A percentile compares a stretch with the other conserved stretches of the same genome.
These are phyloP conservation scores for Kobus ellipsiprymnus DNA, from an alignment of 2,113 vertebrate species.

Conservation along the genomic window DNA sequence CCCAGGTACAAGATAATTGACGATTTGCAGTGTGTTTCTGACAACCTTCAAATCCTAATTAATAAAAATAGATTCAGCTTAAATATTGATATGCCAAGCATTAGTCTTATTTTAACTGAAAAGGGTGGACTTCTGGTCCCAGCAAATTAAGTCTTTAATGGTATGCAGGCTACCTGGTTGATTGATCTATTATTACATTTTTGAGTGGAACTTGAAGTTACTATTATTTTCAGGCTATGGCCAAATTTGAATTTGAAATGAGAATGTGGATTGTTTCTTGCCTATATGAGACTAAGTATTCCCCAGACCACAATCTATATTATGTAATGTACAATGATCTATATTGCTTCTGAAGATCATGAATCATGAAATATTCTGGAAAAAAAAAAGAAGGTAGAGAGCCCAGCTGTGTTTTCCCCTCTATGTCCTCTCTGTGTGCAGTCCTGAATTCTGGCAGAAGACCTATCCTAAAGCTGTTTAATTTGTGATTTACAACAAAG, in stretches of 20 bases:
- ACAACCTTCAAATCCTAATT: constrained; percentile 62
- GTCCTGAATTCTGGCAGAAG: not conserved
- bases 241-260: constrained; percentile 62
- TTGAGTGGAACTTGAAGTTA: constrained; percentile 50
- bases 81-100: constrained; percentile 52
- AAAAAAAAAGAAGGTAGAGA: not conserved
- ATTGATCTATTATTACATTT: constrained; percentile 65
- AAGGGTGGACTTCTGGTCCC: constrained; percentile 36
- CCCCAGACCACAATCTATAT: constrained; percentile 10
- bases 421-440: not conserved
- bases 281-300: constrained; percentile 14
- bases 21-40: constrained; percentile 60
- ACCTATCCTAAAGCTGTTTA: not conserved
- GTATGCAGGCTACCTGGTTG: constrained; percentile 35
- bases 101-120: constrained; percentile 50
- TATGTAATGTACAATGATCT: constrained; percentile 26
- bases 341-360: not conserved
- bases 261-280: constrained; percentile 51
- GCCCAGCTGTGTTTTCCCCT: not conserved
- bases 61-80: constrained; percentile 67
- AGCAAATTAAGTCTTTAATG: constrained; percentile 59
- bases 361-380: not conserved
- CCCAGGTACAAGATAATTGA: constrained; percentile 54
- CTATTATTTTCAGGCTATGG: constrained; percentile 56
- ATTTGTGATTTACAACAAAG: not conserved